Conservation (phyloP, 92 coral and sea anemone species). For the Siderastrea siderea region DNA sequence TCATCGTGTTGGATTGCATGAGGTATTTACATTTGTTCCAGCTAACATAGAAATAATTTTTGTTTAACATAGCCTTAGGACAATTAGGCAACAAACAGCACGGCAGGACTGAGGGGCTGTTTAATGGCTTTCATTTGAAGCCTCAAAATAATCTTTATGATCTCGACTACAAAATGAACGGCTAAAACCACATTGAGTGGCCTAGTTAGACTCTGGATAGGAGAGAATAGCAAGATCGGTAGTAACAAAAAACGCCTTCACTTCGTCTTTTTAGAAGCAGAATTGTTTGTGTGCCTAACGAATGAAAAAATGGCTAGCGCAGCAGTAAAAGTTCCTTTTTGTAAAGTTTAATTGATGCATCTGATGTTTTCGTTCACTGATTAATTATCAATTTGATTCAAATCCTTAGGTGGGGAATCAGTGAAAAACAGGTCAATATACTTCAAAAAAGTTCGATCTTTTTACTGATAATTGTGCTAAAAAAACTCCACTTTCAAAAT, state of each 20-base stretch:
- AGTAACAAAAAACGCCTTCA: too few relatives aligned
- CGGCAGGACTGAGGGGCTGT: too few relatives aligned
- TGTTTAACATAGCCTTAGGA: background rate
- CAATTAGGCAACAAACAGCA: background rate
- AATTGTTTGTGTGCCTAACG: too few relatives aligned
- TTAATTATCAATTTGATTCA: background rate
- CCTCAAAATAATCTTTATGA: too few relatives aligned
- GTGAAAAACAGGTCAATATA: background rate
- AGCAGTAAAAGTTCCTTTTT: background rate
- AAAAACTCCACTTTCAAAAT: too few relatives aligned
- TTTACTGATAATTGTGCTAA: background rate
- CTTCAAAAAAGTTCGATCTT: background rate
- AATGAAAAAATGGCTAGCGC: background rate
- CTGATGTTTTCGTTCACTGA: background rate
- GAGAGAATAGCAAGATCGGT: too few relatives aligned
- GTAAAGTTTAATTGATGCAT: background rate
- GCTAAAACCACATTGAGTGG: too few relatives aligned
- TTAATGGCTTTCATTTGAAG: too few relatives aligned
- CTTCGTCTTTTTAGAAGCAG: too few relatives aligned
- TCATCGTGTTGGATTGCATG: conserved; percentile 70
- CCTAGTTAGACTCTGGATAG: too few relatives aligned
- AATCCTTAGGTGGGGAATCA: background rate
- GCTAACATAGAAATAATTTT: background rate
- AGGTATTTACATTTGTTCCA: conserved; percentile 49
- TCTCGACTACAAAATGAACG: too few relatives aligned